phyloP scores from a whole-genome alignment of 2,113 vertebrate species.

The Melanotaenia duboulayi region DNA sequence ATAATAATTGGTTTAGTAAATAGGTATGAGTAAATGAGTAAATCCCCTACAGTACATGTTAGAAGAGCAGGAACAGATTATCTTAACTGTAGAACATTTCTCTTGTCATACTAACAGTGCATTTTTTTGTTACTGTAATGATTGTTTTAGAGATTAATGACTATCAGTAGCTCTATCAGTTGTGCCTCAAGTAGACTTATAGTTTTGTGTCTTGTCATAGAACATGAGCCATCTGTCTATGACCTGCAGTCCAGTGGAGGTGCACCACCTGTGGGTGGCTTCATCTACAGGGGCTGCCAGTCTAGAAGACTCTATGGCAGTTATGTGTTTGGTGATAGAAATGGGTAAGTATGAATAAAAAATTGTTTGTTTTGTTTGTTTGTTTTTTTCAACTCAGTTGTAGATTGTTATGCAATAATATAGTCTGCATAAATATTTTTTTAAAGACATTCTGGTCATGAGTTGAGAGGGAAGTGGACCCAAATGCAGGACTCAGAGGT shows the following conservation, averaged over 20 bases:
- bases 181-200: slow-evolving; percentile 20
- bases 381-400: no score
- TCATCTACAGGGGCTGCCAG: slow-evolving; percentile 97
- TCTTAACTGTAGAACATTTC: not conserved
- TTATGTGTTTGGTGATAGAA: slow-evolving; percentile 95
- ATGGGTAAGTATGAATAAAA: slow-evolving; percentile 84
- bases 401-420: not conserved
- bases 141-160: slow-evolving; percentile 1
- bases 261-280: slow-evolving; percentile 91
- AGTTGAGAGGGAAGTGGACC: no score
- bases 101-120: not conserved
- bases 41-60: not conserved
- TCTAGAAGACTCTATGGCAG: slow-evolving; percentile 95
- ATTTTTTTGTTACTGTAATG: not conserved
- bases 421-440: slow-evolving; percentile 17
- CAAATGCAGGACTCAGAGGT: no score
- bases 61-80: not conserved
- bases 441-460: not conserved
- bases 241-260: slow-evolving; percentile 93
- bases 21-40: not conserved
- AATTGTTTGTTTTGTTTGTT: not conserved
- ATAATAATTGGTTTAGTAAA: slow-evolving; percentile 1
- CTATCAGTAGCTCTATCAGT: not conserved
- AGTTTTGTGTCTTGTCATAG: slow-evolving; percentile 78
- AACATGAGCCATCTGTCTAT: slow-evolving; percentile 93